phyloP scores from a whole-genome alignment of 1,140 invertebrate genomes.

The Pentalonia nigronervosa region DNA sequence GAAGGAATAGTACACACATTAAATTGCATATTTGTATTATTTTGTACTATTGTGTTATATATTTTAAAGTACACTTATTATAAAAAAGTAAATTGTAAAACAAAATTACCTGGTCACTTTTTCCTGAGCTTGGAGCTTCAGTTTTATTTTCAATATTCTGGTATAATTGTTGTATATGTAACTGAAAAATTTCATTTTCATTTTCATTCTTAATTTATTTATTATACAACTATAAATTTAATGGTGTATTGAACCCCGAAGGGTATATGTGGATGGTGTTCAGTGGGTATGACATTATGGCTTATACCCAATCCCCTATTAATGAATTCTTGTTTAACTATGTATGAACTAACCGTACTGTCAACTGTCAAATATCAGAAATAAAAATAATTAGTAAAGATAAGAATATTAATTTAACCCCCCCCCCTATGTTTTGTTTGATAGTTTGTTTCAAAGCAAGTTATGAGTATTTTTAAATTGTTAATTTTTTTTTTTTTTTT shows the following conservation, averaged over 20 bases:
- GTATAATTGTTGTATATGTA: conserved; percentile 18
- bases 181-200: conserved; percentile 27
- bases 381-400: too few relatives aligned
- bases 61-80: not conserved
- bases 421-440: too few relatives aligned
- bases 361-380: too few relatives aligned
- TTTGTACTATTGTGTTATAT: too few relatives aligned
- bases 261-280: not conserved
- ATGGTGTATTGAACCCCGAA: not conserved
- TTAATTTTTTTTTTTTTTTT: too few relatives aligned
- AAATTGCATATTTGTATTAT: too few relatives aligned
- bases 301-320: too few relatives aligned
- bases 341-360: not conserved
- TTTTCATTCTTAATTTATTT: not conserved
- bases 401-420: too few relatives aligned
- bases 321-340: not conserved
- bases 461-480: too few relatives aligned
- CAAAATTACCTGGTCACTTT: not conserved
- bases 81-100: not conserved
- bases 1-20: too few relatives aligned
- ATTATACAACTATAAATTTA: not conserved
- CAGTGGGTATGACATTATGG: not conserved
- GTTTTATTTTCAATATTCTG: not conserved
- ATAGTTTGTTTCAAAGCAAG: too few relatives aligned
- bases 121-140: not conserved